These are phyloP conservation scores for Capitulum mitella DNA, from an alignment of 2,888 invertebrate species.

Conservation along the genomic window DNA sequence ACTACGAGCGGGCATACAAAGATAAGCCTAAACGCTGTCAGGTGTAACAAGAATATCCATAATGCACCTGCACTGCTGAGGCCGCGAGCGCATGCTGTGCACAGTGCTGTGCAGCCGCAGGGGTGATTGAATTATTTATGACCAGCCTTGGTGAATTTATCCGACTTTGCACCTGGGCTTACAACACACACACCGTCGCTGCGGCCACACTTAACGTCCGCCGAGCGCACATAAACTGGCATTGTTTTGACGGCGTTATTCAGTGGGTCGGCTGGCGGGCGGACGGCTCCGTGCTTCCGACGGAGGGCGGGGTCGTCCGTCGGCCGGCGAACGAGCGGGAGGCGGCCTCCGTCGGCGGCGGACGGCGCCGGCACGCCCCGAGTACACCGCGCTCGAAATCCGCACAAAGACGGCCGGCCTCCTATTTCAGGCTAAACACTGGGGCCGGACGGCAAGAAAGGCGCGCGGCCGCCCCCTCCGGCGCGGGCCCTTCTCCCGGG, in stretches of 20 bases:
- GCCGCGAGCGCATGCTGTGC: neutral
- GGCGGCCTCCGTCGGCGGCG: too few species aligned
- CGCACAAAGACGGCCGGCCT: neutral
- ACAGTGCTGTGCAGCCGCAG: neutral
- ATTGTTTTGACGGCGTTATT: neutral
- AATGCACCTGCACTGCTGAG: neutral
- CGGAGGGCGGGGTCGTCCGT: too few species aligned
- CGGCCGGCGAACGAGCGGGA: neutral
- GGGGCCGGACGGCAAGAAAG: neutral
- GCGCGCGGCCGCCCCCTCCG: neutral
- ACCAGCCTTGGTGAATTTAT: neutral
- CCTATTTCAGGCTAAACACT: neutral
- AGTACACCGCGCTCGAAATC: neutral
- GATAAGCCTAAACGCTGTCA: neutral
- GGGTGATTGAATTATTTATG: neutral
- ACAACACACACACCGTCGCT: neutral
- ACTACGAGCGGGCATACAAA: too few species aligned
- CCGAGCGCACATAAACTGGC: neutral
- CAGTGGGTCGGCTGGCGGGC: too few species aligned
- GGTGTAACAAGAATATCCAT: neutral
- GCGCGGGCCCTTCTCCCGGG: neutral
- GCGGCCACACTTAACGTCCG: neutral
- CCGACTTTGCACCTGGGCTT: neutral
- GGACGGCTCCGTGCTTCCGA: too few species aligned
- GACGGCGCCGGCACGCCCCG: neutral